Conservation (phyloP, 2,888 invertebrate species). For the Latrodectus hesperus region DNA sequence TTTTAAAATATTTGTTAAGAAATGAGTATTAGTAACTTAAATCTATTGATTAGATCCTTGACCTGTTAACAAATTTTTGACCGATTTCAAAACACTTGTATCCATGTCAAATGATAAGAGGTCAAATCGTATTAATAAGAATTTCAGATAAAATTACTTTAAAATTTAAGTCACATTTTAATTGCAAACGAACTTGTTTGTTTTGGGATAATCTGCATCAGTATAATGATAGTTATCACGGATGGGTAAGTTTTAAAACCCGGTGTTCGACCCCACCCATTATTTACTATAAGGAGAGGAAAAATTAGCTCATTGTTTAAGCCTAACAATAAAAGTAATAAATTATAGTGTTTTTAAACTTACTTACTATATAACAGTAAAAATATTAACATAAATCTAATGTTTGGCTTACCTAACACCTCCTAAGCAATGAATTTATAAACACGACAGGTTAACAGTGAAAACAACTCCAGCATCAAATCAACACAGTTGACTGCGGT, state of each 20-base stretch:
- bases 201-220: too few relatives aligned
- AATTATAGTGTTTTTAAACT: not conserved
- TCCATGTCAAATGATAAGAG: too few relatives aligned
- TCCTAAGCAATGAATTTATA: slow-evolving; percentile 13
- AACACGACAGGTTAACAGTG: slow-evolving; percentile 52
- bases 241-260: slow-evolving; percentile 43
- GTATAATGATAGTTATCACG: not conserved
- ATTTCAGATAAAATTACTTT: too few relatives aligned
- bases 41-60: too few relatives aligned
- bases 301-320: slow-evolving; percentile 29
- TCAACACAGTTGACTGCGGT: slow-evolving; percentile 60
- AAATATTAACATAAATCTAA: slow-evolving; percentile 9
- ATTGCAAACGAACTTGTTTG: too few relatives aligned
- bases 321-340: slow-evolving; percentile 32
- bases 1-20: too few relatives aligned
- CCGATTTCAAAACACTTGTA: too few relatives aligned
- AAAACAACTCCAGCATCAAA: slow-evolving; percentile 65
- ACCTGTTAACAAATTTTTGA: too few relatives aligned
- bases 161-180: too few relatives aligned
- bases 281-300: slow-evolving; percentile 39
- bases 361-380: not conserved
- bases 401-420: slow-evolving; percentile 45
- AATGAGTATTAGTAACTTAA: too few relatives aligned
- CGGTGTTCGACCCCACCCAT: slow-evolving; percentile 69
- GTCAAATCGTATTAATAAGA: too few relatives aligned